Conservation (phyloP, 2,888 invertebrate species). For the Tryphoninae sp. region DNA sequence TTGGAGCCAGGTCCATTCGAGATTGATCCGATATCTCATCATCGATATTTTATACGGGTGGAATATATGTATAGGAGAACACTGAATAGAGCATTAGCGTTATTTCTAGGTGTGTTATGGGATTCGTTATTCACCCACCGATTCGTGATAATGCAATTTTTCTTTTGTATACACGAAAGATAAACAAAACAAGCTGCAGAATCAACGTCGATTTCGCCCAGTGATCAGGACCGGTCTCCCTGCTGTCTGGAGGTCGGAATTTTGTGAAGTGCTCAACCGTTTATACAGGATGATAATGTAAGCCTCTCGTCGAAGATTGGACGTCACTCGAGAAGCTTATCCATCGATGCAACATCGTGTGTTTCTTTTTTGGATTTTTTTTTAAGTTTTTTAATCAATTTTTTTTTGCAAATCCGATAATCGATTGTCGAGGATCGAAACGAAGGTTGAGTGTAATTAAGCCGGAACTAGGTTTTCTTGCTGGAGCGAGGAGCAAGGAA, state of each 20-base stretch:
- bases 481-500: background rate
- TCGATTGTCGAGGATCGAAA: constrained; percentile 6
- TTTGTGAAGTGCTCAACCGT: constrained; percentile 36
- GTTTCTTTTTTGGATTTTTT: background rate
- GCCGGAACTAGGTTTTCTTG: background rate
- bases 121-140: background rate
- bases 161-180: constrained; percentile 11
- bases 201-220: constrained; percentile 30
- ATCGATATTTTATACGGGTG: background rate
- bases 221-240: constrained; percentile 35
- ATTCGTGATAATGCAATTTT: constrained; percentile 45
- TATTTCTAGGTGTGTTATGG: background rate
- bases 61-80: background rate
- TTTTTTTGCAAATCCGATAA: constrained; percentile 17
- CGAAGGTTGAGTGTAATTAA: background rate
- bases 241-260: constrained; percentile 59
- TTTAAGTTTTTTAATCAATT: background rate
- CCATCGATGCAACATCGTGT: constrained; percentile 15
- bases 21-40: background rate
- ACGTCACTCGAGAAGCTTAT: background rate
- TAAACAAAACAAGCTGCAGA: constrained; percentile 46
- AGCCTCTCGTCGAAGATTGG: too few species aligned
- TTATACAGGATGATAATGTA: constrained; percentile 29
- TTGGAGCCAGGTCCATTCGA: background rate
- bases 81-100: background rate